Evolutionary conservation across 1,140 invertebrate genomes (phyloP).

Genomic region (Leptopilina boulardi): DNA sequence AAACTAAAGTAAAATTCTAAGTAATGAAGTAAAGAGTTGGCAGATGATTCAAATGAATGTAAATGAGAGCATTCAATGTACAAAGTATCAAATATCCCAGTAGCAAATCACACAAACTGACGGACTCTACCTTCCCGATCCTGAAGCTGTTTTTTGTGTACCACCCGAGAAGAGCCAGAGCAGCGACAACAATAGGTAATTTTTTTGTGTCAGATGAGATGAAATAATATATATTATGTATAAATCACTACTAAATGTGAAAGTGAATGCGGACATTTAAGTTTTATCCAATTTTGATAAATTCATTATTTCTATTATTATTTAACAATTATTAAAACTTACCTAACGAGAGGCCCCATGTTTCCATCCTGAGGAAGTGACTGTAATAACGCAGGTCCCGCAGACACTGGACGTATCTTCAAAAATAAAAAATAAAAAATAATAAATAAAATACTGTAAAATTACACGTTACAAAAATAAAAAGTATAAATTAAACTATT

Average conservation of each 20-base stretch:
- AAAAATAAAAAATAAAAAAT: slow-evolving; percentile 45
- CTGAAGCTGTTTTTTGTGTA: slow-evolving; percentile 78
- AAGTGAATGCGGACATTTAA: too few species aligned
- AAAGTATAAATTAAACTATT: background rate
- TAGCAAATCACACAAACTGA: slow-evolving; percentile 79
- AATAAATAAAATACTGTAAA: slow-evolving; percentile 38
- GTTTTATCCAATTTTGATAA: too few species aligned
- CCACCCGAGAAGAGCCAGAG: slow-evolving; percentile 57
- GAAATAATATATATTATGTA: slow-evolving; percentile 41
- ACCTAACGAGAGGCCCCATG: slow-evolving; percentile 79
- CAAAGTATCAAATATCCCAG: slow-evolving; percentile 81
- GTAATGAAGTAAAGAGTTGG: slow-evolving; percentile 44
- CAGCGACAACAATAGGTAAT: slow-evolving; percentile 65
- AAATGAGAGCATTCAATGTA: slow-evolving; percentile 81
- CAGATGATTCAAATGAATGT: slow-evolving; percentile 75
- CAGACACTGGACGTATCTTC: slow-evolving; percentile 81
- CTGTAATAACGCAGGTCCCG: slow-evolving; percentile 77
- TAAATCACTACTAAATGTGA: slow-evolving; percentile 14
- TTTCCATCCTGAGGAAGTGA: slow-evolving; percentile 74
- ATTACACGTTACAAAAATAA: background rate
- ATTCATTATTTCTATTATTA: too few species aligned
- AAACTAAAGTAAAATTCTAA: slow-evolving; percentile 37
- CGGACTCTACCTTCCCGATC: slow-evolving; percentile 84
- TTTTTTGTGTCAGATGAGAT: slow-evolving; percentile 51
- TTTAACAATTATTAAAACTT: slow-evolving; percentile 47